These are phyloP conservation scores for Nemurella pictetii DNA, from an alignment of 2,888 invertebrate species.

Conservation along the genomic window DNA sequence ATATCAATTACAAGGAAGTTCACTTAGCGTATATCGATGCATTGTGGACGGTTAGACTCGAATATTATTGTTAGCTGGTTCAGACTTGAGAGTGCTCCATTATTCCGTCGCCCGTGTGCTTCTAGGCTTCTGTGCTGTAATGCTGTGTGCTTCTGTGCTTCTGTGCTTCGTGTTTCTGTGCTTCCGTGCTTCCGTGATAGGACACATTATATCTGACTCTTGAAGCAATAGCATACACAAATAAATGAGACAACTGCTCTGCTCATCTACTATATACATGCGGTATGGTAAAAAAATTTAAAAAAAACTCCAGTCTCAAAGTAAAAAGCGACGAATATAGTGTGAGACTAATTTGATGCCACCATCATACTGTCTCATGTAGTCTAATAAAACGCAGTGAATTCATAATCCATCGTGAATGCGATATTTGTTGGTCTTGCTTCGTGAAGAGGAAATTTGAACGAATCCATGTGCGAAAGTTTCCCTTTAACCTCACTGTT, in stretches of 20 bases:
- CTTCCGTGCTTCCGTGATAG: neutral
- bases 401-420: neutral
- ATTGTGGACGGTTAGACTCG: neutral
- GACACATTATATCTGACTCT: neutral
- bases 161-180: neutral
- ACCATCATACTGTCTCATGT: no score
- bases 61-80: neutral
- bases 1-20: constrained; percentile 26
- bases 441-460: neutral
- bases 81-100: neutral
- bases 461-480: no score
- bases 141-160: neutral
- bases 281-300: neutral
- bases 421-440: neutral
- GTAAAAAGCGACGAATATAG: neutral
- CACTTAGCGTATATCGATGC: neutral
- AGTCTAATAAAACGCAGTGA: neutral
- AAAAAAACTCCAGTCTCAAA: neutral
- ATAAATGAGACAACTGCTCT: neutral
- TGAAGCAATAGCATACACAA: neutral
- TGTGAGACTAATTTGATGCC: neutral
- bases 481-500: neutral
- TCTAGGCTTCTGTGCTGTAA: neutral
- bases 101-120: neutral
- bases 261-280: neutral